These are phyloP conservation scores for Anguilla marmorata DNA, from an alignment of 2,797 vertebrate genomes.

Conservation along the genomic window DNA sequence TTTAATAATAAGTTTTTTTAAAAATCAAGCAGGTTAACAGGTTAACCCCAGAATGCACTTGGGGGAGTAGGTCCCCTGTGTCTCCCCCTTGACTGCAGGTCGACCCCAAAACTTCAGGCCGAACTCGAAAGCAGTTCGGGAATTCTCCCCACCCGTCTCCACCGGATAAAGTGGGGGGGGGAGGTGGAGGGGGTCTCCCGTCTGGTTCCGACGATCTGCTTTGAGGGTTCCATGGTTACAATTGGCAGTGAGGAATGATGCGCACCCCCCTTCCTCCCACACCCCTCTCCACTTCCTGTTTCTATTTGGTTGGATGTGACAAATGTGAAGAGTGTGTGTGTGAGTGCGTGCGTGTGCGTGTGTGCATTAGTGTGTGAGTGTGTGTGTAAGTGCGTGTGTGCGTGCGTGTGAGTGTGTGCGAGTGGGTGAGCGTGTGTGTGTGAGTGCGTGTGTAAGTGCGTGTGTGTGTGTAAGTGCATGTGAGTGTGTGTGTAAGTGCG, in stretches of 20 bases:
- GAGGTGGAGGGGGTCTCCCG: background rate
- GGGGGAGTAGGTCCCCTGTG: slow-evolving; percentile 4
- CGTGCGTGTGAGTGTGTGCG: too few relatives aligned
- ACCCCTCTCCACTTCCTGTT: background rate
- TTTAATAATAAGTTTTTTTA: background rate
- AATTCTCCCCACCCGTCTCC: slow-evolving; percentile 1
- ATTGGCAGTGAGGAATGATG: background rate
- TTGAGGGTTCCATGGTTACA: background rate
- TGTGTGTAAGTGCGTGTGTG: background rate
- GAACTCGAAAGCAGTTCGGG: background rate
- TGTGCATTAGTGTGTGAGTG: slow-evolving; percentile 17
- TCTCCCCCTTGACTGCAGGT: background rate
- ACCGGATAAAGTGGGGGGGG: background rate
- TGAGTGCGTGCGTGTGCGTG: background rate
- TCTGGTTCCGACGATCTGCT: background rate
- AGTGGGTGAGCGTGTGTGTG: too few relatives aligned
- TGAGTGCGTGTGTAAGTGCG: too few relatives aligned
- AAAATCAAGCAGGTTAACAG: background rate
- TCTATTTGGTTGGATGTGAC: background rate
- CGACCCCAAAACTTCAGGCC: slow-evolving; percentile 18
- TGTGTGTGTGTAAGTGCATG: too few relatives aligned
- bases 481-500: background rate
- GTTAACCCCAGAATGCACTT: slow-evolving; percentile 21
- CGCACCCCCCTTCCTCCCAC: too few relatives aligned
- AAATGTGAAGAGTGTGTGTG: background rate